Evolutionary conservation across 2,888 invertebrate genomes (phyloP), one percentile per base, ranked within the genome.

Genomic region (Pammene fasciana): DNA sequence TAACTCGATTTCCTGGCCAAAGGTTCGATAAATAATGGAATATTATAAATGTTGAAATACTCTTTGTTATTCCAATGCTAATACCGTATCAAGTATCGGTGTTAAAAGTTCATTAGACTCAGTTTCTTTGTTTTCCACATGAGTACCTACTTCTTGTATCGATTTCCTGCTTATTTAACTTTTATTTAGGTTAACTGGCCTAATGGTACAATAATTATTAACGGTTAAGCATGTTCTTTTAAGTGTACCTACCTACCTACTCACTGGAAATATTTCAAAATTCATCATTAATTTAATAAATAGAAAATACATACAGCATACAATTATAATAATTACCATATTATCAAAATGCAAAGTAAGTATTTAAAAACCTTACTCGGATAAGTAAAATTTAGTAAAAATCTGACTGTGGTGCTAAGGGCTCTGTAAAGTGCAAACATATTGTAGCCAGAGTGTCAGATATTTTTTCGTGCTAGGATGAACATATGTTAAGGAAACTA

Each of bases 101-200:
- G 72, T 60, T 72, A 72, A 67, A 70, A 71, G 80, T 78, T 78
- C 79, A 73, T 72, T 78, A 74, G 75, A 78, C 80, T 71, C 62
- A 50, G 60, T 64, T 61, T 68, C 71, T 67, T 75, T 74, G 56
- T 72, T 68, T 61, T 54, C 60, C 16, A 41, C 57, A 55, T 71
- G 71, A 64, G 66, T 48, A 55, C 50, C 43, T 26, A 14, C 41
- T 54, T 65, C 18, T 34, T 14, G 36, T 65, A 68, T 59, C 57
- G 60, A 55, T 59, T 60, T 55, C 48, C 38, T 60, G 52, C 13
- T 18, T 67, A 48, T 46, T 56, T 34, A 38, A 46, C 68, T 26
- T 41, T 34, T 41, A 68, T 68, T 56, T 54, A 64, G 46, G 57
- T 65, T 64, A 59, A 65, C 43, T 48, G 26, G 9, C 18, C 14